Percentiles rank a stretch among this genome's conserved stretches.
These are phyloP conservation scores for Leucoma salicis DNA, from an alignment of 2,888 invertebrate species.

Conservation along the genomic window DNA sequence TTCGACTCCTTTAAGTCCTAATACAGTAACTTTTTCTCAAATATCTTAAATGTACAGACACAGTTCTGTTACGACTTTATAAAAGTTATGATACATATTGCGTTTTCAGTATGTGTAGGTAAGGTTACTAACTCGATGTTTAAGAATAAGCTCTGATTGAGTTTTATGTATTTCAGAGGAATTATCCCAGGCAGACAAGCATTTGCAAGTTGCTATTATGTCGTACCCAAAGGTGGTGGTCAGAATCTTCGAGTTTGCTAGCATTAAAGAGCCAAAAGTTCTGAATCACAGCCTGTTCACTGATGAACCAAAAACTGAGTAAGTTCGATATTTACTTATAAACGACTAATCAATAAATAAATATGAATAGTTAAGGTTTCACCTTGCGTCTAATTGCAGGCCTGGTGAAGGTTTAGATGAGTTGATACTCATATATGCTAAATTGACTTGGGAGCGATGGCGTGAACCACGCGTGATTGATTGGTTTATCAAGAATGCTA, in stretches of 20 bases:
- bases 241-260: constrained; percentile 34
- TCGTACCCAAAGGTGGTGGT: constrained; percentile 40
- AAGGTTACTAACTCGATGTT: too few relatives aligned
- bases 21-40: too few relatives aligned
- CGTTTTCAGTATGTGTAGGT: too few relatives aligned
- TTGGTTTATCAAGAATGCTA: constrained; percentile 45
- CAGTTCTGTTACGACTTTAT: too few relatives aligned
- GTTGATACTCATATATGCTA: constrained; percentile 43
- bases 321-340: constrained; percentile 4
- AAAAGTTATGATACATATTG: too few relatives aligned
- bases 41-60: too few relatives aligned
- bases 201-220: constrained; percentile 41
- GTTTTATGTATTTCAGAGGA: constrained; percentile 21
- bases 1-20: too few relatives aligned
- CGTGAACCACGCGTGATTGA: constrained; percentile 43
- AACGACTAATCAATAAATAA: too few relatives aligned
- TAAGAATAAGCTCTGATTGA: neutral
- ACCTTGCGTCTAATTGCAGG: constrained; percentile 25
- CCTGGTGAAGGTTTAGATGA: constrained; percentile 28
- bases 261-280: neutral
- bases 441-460: constrained; percentile 45
- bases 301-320: constrained; percentile 8
- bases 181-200: constrained; percentile 25
- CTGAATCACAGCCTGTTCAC: constrained; percentile 14
- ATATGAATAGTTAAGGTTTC: too few relatives aligned